Evolutionary conservation across 2,888 invertebrate species (phyloP), one percentile per base, ranked within the genome.

Genomic region (Leistus spinibarbis): DNA sequence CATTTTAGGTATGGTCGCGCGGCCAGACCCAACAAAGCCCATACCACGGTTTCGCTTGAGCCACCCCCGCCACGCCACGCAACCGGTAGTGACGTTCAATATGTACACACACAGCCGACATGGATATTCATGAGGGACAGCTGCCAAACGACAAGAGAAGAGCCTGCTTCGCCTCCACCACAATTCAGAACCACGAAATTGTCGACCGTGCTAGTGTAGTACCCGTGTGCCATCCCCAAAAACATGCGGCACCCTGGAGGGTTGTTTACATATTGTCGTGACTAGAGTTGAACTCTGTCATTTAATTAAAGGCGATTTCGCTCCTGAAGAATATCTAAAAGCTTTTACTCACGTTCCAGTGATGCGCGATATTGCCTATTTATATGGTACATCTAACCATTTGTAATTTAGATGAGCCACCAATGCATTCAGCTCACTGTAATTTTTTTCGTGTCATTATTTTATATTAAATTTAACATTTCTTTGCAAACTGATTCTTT

Each of bases 101-200:
- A 19, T 57, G 19, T 16, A 57, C 40, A 40, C 40, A 57, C 40
- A 40, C 40, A 40, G 19, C 16, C 7, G 57, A 16, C 54, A 70
- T 70, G 70, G 70, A 70, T 70, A 70, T 70, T 70, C 70, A 70
- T 70, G 70, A 70, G 70, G 63, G 63, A 70, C 70, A 70, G 70
- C 70, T 70, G 70, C 57, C 60, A 63, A 40, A 13, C 40, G 40
- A 40, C 40, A 40, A 40, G 40, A 40, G 40, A 7, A 10, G 7
- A 7, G 40, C 40, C 40, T 40, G 40, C 40, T 40, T 40, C 40
- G 40, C 40, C 40, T 40, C 4, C 40, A 40, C 40, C 40, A 40
- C 40, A 40, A 40, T 40, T 40, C 40, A 40, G 13, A 40, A 40
- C 40, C 40, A 40, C 40, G 40, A 40, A 40, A 40, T 40, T 40